Percentiles rank a stretch among this genome's conserved stretches.
These are phyloP conservation scores for Synergus gifuensis DNA, from an alignment of 2,888 invertebrate species.

Conservation along the genomic window DNA sequence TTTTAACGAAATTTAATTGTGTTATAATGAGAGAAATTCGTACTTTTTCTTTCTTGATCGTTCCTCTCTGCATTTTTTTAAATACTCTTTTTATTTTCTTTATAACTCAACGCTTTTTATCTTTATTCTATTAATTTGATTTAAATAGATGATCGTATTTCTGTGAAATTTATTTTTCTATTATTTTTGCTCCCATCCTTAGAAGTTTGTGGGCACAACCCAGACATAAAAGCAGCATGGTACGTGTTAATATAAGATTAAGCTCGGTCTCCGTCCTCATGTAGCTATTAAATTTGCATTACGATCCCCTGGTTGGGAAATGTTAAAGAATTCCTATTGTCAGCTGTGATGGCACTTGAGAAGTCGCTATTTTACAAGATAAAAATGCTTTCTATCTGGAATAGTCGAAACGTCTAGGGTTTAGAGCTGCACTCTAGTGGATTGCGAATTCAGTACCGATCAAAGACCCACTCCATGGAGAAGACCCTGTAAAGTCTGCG, in stretches of 20 bases:
- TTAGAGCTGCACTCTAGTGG: background rate
- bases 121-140: background rate
- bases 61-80: background rate
- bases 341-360: slow-evolving; percentile 10
- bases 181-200: background rate
- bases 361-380: slow-evolving; percentile 12
- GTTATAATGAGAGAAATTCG: slow-evolving; percentile 33
- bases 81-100: background rate
- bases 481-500: background rate
- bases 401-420: slow-evolving; percentile 2
- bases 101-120: background rate
- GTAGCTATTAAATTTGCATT: slow-evolving; percentile 31
- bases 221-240: slow-evolving; percentile 37
- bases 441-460: slow-evolving; percentile 1
- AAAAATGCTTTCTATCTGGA: background rate
- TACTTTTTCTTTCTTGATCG: background rate
- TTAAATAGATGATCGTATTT: background rate
- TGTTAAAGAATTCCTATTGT: slow-evolving; percentile 29
- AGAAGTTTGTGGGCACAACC: slow-evolving; percentile 8
- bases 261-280: slow-evolving; percentile 37
- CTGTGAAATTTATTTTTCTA: background rate
- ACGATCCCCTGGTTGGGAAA: slow-evolving; percentile 19
- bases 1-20: slow-evolving; percentile 52
- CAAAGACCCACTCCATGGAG: background rate
- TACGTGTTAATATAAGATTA: slow-evolving; percentile 40